phyloP scores from a whole-genome alignment of 1,140 invertebrate genomes.

The Papilio machaon region DNA sequence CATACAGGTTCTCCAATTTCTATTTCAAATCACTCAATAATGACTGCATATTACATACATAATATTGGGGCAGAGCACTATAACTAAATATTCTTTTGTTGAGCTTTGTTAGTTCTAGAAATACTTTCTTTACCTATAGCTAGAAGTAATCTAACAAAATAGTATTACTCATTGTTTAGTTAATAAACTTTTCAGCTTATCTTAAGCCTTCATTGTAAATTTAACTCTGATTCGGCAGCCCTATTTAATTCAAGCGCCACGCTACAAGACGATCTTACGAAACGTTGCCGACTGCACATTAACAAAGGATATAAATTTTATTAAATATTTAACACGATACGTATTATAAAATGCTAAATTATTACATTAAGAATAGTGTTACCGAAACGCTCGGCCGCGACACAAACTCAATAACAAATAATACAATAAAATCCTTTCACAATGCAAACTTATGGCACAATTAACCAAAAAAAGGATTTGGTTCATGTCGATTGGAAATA shows the following conservation, averaged over 20 bases:
- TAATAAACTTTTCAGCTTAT: slow-evolving; percentile 40
- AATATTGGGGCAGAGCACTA: neutral
- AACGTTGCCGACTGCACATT: slow-evolving; percentile 47
- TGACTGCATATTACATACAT: too few species aligned
- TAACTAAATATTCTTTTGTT: neutral
- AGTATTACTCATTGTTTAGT: slow-evolving; percentile 26
- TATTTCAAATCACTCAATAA: too few species aligned
- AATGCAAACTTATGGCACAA: slow-evolving; percentile 17
- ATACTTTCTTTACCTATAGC: slow-evolving; percentile 27
- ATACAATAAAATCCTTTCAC: slow-evolving; percentile 30
- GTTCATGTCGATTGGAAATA: neutral
- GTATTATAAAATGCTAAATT: slow-evolving; percentile 29
- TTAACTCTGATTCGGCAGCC: slow-evolving; percentile 30
- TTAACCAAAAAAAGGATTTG: slow-evolving; percentile 21
- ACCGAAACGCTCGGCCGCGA: slow-evolving; percentile 13
- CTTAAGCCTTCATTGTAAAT: slow-evolving; percentile 44
- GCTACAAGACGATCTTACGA: slow-evolving; percentile 40
- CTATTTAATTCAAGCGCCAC: slow-evolving; percentile 28
- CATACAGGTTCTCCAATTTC: too few species aligned
- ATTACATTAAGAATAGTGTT: slow-evolving; percentile 25
- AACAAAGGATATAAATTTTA: slow-evolving; percentile 56
- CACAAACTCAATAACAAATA: slow-evolving; percentile 24
- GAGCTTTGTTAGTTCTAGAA: neutral
- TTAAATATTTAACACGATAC: slow-evolving; percentile 35
- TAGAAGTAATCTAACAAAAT: neutral